Conservation (phyloP, 2,113 vertebrate genomes). For the Muntiacus reevesi region DNA sequence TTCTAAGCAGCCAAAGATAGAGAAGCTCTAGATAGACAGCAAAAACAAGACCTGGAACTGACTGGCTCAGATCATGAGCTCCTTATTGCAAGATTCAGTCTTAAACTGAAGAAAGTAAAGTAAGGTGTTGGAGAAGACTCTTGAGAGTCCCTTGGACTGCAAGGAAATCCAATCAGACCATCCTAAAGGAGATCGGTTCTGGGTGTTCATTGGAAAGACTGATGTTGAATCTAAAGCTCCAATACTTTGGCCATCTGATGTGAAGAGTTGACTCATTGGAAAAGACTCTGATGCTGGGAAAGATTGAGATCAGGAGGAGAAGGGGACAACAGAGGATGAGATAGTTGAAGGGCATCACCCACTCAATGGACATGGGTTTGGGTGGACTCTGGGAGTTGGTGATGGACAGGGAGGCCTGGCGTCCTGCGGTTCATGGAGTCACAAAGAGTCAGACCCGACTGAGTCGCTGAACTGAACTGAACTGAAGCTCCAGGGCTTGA, state of each 20-base stretch:
- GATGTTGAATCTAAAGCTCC: neutral
- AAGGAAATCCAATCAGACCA: neutral
- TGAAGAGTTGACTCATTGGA: neutral
- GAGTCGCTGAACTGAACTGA: neutral
- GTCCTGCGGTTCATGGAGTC: accelerated
- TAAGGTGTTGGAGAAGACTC: neutral
- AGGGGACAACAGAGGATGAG: neutral
- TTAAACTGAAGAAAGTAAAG: neutral
- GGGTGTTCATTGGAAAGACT: neutral
- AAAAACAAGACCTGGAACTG: neutral
- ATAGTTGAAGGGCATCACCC: neutral
- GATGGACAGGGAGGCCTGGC: neutral
- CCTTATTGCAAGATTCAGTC: neutral
- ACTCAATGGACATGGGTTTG: neutral
- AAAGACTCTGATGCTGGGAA: neutral
- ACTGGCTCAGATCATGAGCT: neutral
- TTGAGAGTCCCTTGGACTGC: neutral
- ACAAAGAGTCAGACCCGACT: neutral
- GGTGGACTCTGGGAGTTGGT: neutral
- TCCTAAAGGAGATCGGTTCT: neutral
- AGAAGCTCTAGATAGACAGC: neutral
- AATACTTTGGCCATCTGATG: neutral
- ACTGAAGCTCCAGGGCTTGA: too few species aligned
- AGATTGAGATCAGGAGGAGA: neutral
- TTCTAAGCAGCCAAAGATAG: neutral